A percentile compares a stretch with the other conserved stretches of the same genome.
Conservation (phyloP, 2,797 vertebrate genomes). For the Leptoclinus maculatus region DNA sequence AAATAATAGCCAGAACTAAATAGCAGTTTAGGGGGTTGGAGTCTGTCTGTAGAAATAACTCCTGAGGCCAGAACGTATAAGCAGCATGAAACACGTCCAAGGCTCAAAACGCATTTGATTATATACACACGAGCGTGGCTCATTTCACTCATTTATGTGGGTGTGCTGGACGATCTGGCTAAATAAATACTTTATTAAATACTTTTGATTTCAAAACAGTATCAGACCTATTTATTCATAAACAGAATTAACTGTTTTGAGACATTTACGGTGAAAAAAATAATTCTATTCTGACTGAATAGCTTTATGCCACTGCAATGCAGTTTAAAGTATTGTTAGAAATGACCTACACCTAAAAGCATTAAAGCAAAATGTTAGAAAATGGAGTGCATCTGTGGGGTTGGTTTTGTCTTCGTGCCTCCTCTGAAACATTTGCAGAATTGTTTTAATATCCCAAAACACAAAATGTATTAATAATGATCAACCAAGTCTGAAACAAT, state of each 20-base stretch:
- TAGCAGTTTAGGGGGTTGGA: background rate
- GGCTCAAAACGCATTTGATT: conserved; percentile 1
- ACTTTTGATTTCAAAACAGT: too few species aligned
- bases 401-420: too few species aligned
- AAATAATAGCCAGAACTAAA: conserved; percentile 11
- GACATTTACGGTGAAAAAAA: too few species aligned
- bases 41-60: conserved; percentile 10
- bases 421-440: too few species aligned
- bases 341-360: background rate
- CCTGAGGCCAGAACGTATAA: background rate
- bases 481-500: too few species aligned
- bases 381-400: too few species aligned
- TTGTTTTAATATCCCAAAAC: too few species aligned
- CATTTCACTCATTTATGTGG: background rate
- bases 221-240: background rate
- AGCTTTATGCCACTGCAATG: background rate
- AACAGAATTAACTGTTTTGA: background rate
- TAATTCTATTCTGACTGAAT: background rate
- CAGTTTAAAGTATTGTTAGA: background rate
- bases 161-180: too few species aligned
- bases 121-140: background rate
- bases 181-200: too few species aligned
- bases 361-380: too few species aligned
- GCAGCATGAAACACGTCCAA: background rate
- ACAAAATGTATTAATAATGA: too few species aligned